phyloP scores from a whole-genome alignment of 2,888 invertebrate species.

The Tiliacea citrago region DNA sequence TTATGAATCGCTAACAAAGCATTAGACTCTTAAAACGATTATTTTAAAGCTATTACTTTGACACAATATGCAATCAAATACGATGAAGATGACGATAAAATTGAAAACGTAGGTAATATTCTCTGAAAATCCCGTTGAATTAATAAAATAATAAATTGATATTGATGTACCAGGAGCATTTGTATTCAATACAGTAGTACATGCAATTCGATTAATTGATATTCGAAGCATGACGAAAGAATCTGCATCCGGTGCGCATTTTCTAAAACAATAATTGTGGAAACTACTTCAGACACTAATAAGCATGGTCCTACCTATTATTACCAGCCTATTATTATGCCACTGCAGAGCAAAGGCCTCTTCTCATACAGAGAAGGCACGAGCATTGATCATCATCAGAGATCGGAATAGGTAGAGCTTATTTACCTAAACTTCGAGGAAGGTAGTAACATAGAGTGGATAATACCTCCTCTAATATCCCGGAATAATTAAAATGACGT shows the following conservation, averaged over 20 bases:
- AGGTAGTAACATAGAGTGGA: no score
- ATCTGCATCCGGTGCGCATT: not conserved
- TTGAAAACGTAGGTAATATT: not conserved
- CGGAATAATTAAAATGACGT: no score
- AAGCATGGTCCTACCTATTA: no score
- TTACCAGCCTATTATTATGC: no score
- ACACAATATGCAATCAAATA: not conserved
- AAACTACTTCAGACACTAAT: not conserved
- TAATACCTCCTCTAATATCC: no score
- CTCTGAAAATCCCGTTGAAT: not conserved
- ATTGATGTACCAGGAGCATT: not conserved
- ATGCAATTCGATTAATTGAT: not conserved
- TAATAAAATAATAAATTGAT: not conserved
- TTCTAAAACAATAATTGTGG: not conserved
- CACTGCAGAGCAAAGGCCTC: no score
- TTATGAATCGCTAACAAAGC: slow-evolving; percentile 44
- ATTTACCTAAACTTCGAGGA: no score
- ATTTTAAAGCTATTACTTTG: not conserved
- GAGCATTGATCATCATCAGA: no score
- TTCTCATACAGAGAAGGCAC: no score
- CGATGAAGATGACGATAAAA: slow-evolving; percentile 6
- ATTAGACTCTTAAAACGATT: slow-evolving; percentile 5
- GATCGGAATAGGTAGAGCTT: no score
- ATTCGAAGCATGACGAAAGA: not conserved
- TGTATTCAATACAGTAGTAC: not conserved